Percentiles rank a stretch among this genome's conserved stretches.
Evolutionary conservation across 2,797 vertebrate species (phyloP).

Genomic region (Heteromormyrus szaboi): DNA sequence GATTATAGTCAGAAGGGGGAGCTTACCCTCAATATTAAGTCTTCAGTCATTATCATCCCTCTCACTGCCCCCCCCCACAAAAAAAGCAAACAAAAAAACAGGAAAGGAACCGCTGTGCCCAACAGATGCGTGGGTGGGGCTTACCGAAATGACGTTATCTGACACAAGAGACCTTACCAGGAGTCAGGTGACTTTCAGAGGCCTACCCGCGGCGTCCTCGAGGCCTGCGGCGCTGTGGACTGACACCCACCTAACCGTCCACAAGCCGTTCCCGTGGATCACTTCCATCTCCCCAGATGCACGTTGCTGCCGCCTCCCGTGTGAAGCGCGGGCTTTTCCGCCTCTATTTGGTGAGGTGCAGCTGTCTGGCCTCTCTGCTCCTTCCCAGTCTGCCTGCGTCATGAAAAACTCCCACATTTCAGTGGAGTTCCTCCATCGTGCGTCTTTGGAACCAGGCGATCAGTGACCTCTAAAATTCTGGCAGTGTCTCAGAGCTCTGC

Average conservation of each 20-base stretch:
- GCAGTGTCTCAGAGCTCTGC: not conserved
- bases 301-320: not conserved
- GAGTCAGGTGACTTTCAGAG: not conserved
- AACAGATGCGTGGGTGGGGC: not conserved
- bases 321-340: not conserved
- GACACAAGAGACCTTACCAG: not conserved
- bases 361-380: not conserved
- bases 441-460: not conserved
- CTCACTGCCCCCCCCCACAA: not conserved
- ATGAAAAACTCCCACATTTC: not conserved
- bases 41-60: not conserved
- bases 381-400: not conserved
- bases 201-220: too few species aligned
- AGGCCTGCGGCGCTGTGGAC: not conserved
- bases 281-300: not conserved
- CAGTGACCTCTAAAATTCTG: not conserved
- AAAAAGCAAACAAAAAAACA: not conserved
- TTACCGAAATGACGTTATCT: not conserved
- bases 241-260: not conserved
- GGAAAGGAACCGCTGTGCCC: not conserved
- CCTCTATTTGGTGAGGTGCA: not conserved
- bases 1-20: not conserved
- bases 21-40: not conserved
- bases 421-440: not conserved
- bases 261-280: not conserved